Evolutionary conservation across 2,113 vertebrate species (phyloP), one percentile per base, ranked within the genome.

Genomic region (Cheilinus undulatus): DNA sequence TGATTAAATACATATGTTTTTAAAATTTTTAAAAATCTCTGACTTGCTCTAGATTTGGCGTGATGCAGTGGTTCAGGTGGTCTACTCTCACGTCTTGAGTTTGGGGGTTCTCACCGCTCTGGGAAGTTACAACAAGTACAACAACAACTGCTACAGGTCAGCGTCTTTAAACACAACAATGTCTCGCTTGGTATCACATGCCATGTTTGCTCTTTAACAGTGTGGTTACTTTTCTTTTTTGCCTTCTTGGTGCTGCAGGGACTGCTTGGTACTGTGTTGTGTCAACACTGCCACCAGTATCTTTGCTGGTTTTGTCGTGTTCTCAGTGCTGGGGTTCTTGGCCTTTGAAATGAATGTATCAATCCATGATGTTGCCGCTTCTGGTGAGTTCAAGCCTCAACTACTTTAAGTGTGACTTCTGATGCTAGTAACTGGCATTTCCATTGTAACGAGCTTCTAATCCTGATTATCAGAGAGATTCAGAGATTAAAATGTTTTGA

Each of bases 81-180:
- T 98, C 69, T 98, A 96, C 88, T 96, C 96, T 27, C 97, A 95
- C 0, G 95, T 95, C 17, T 92, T 97, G 67, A 95, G 95, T 65
- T 94, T 95, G 78, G 97, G 97, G 2, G 96, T 95, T 17, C 91
- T 97, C 49, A 97, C 95, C 0, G 93, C 96, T 45, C 86, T 99
- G 85, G 96, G 96, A 53, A 99, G 97, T 93, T 99, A 97, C 91
- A 99, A 98, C 87, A 95, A 94, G 49, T 99, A 96, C 46, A 94
- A 94, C 88, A 97, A 96, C 88, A 93, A 98, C 91, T 97, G 96
- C 74, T 99, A 97, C 93, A 95, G 92, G 97, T 98, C 80, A 85
- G 80, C 53, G 22, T 32, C 24, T 11, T 32, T 4, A 51, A 46
- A 43, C 46, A 5, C 28, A 34, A 8, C 60, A 36, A 6, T 12